Base-by-base conservation (phyloP, 2,797 vertebrate species). In the Poeciliopsis gracilis region DNA sequence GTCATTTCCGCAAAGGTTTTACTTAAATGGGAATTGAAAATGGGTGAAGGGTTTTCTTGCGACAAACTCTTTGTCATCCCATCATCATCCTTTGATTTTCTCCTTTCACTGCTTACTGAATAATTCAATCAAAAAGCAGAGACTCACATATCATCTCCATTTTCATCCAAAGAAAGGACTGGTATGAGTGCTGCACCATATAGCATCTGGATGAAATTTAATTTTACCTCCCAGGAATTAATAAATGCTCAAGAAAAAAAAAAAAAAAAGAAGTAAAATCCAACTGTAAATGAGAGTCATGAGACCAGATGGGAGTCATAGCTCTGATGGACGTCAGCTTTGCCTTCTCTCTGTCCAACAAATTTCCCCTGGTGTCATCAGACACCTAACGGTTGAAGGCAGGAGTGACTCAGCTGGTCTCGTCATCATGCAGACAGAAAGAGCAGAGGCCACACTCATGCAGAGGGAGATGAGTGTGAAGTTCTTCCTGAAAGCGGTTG, bases 1-100 rank as follows among this genome's bases (percentile, higher is more conserved):
- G 88, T 90, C 84, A 89, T 71, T 70, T 84, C 63, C 75, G 51
- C 80, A 76, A 86, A 83, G 86, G 84, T 28, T 85, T 79, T 3
- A 78, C 86, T 83, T 76, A 43, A 84, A 82, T 53, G 78, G 53
- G 38, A 86, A 76, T 20, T 36, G 76, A 74, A 84, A 85, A 73
- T 46, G 73, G 67, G 46, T 83, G 75, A 89, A 77, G 75, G 77
- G 7, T 53, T 23, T 28, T 30, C 57, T 33, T 20, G 59, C 33
- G 59, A 36, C 2, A 63, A 63, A 33, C 30, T 36, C 13, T 63
- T 63, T 11, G 13, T 33, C 57, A 9, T 36, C 59, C 28, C 59
- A 63, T 63, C 7, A 63, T 9, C 74, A 73, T 41, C 72, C 71
- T 82, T 59, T 53, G 46, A 63, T 18, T 63, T 3, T 55, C 46